These are phyloP conservation scores for Misgurnus anguillicaudatus DNA, from an alignment of 2,113 vertebrate species.

Conservation along the genomic window DNA sequence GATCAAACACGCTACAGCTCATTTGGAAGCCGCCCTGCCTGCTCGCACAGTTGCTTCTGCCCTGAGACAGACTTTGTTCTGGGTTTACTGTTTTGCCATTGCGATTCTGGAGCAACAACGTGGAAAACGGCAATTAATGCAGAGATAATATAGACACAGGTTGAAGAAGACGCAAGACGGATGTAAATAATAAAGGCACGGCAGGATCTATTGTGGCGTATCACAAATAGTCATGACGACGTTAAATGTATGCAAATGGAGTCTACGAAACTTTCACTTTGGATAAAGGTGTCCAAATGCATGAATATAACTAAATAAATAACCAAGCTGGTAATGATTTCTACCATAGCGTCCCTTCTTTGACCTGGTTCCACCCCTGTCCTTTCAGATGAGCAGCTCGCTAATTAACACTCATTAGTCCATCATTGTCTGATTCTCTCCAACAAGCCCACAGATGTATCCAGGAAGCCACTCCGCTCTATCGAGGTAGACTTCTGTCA, in stretches of 20 bases:
- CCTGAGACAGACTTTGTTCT: conserved; percentile 11
- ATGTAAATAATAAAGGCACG: not conserved
- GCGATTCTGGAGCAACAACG: conserved; percentile 15
- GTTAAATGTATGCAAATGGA: not conserved
- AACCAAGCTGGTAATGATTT: conserved; percentile 32
- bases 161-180: conserved; percentile 9
- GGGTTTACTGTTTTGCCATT: conserved; percentile 5
- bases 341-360: conserved; percentile 6
- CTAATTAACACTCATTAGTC: conserved; percentile 58
- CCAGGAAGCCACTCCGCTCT: conserved; percentile 48
- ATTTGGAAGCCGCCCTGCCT: conserved; percentile 23
- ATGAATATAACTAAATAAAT: not conserved
- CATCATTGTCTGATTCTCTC: conserved; percentile 55
- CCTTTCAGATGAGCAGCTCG: conserved; percentile 43
- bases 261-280: not conserved
- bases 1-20: conserved; percentile 26
- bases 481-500: conserved; percentile 47
- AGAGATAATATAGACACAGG: conserved; percentile 30
- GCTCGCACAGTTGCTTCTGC: conserved; percentile 25
- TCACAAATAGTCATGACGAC: not conserved
- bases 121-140: conserved; percentile 24
- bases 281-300: no score
- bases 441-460: conserved; percentile 40
- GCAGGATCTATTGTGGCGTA: not conserved
- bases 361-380: conserved; percentile 54